Base-by-base conservation (phyloP, 2,888 invertebrate genomes). In the Fragum fragum region DNA sequence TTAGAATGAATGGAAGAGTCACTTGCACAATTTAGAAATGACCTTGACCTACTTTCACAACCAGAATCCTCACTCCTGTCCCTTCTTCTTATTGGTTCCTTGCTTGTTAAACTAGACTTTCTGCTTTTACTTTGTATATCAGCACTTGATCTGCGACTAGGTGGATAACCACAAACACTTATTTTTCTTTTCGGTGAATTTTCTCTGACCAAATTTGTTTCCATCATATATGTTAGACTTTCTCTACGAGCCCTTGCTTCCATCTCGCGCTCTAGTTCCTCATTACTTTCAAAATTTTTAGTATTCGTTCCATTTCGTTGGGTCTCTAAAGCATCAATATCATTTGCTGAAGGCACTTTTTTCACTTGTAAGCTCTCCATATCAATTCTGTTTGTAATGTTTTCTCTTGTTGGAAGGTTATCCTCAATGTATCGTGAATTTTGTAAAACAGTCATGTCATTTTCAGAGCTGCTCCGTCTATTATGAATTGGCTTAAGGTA, bases 21-120 rank as follows among this genome's bases (percentile, higher is more conserved):
- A 72, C 66, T 83, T 23, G 23, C 78, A 70, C 16, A 68, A 36
- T 6, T 76, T 71, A 68, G 76, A 53, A 42, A 76, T 73, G 52
- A 76, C 69, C 53, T 66, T 53, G 74, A 53, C 53, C 73, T 63
- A 14, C 73, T 76, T 36, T 81, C 82, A 69, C 81, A 77, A 23
- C 81, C 82, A 28, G 82, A 85, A 32, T 85, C 85, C 14, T 80
- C 85, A 68, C 66, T 68, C 32, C 32, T 74, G 32, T 53, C 66
- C 9, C 28, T 36, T 29, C 39, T 14, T 47, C 32, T 29, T 1
- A 18, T 18, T n/a, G 29, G 18, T 16, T 73, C 73, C 21, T 36
- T 59, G 9, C 18, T 53, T 7, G 23, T 59, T 6, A 73, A 18
- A 42, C 59, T 59, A 61, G 73, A 59, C 18, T 42, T 61, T 32